Percentiles rank a stretch among this genome's conserved stretches.
Conservation (phyloP, 2,888 invertebrate genomes). For the Morpho achilles region DNA sequence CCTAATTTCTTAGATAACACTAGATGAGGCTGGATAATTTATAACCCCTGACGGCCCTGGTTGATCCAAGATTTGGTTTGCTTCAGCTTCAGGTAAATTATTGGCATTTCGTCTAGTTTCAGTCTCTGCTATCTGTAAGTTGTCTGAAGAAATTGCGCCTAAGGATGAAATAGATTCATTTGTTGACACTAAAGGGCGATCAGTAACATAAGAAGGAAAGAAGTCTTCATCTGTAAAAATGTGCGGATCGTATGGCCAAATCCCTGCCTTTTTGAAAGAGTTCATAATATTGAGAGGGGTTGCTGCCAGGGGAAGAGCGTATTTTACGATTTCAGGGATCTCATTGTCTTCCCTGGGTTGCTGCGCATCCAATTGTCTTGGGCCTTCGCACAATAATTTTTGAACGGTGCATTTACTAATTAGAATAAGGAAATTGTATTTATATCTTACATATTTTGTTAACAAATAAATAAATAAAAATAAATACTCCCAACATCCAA, state of each 20-base stretch:
- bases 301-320: constrained; percentile 30
- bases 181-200: constrained; percentile 12
- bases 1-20: no score
- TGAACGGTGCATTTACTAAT: constrained; percentile 28
- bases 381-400: constrained; percentile 24
- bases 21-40: no score
- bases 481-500: constrained; percentile 29
- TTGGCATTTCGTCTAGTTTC: no score
- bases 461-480: no score
- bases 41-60: no score
- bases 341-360: constrained; percentile 7
- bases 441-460: no score
- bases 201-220: constrained; percentile 23
- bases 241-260: constrained; percentile 25
- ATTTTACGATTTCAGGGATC: constrained; percentile 33
- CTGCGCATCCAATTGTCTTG: constrained; percentile 23
- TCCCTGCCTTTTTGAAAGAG: constrained; percentile 29
- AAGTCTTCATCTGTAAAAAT: constrained; percentile 20
- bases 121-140: no score
- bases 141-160: no score
- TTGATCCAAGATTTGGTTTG: no score
- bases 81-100: no score
- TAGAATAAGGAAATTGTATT: no score
- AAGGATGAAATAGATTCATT: no score
- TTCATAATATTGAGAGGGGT: constrained; percentile 26